Conservation (phyloP, 2,797 vertebrate genomes). For the Aselliscus stoliczkanus region DNA sequence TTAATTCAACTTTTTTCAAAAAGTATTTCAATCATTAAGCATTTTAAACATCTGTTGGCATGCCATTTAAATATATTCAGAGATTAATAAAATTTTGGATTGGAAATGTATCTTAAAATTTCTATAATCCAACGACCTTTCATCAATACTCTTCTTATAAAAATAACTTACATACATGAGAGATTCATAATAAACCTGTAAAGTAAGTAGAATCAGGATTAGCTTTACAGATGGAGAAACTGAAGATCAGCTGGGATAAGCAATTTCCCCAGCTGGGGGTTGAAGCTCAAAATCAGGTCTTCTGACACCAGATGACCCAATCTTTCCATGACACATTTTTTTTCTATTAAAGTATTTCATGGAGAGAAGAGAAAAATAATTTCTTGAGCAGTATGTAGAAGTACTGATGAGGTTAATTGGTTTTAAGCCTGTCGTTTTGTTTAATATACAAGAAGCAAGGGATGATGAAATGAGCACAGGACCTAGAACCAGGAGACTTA, state of each 20-base stretch:
- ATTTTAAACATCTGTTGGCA: not conserved
- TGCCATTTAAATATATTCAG: not conserved
- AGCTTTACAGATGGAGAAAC: not conserved
- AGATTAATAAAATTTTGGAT: not conserved
- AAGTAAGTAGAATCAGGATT: not conserved
- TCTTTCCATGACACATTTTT: not conserved
- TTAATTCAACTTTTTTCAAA: not conserved
- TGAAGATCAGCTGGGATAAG: not conserved
- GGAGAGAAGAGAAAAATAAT: not conserved
- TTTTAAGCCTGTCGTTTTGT: not conserved
- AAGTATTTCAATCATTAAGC: not conserved
- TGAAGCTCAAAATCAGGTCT: not conserved
- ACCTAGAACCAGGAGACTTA: not conserved
- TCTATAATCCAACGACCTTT: not conserved
- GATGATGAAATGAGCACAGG: not conserved
- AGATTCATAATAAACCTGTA: not conserved
- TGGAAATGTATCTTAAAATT: not conserved
- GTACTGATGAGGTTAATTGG: slow-evolving; percentile 1
- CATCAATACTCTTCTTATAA: not conserved
- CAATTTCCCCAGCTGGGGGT: not conserved
- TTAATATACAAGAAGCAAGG: not conserved
- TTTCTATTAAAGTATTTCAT: not conserved
- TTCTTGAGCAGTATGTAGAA: slow-evolving; percentile 21
- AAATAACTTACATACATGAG: not conserved
- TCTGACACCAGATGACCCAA: not conserved